phyloP scores from a whole-genome alignment of 2,797 vertebrate species.

The Tympanoctomys barrerae region DNA sequence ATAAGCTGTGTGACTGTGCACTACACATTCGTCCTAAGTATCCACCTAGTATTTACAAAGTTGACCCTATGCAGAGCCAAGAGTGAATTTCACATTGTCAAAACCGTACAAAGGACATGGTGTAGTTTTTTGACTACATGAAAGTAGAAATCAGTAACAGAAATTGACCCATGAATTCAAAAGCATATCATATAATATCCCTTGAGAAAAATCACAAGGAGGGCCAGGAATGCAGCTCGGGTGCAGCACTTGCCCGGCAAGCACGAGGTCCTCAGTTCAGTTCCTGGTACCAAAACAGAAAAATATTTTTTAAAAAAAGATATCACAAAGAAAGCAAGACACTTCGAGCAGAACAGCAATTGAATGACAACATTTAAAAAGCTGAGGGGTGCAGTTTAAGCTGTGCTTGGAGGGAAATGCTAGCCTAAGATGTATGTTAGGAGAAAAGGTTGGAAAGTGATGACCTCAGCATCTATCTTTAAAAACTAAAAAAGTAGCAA shows the following conservation, averaged over 20 bases:
- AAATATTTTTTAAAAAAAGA: no score
- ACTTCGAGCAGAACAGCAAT: neutral
- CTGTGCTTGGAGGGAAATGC: neutral
- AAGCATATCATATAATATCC: neutral
- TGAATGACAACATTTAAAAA: neutral
- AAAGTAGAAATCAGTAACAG: neutral
- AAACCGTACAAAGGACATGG: neutral
- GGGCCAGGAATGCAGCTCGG: no score
- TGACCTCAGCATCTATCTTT: constrained; percentile 25
- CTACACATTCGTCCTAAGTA: neutral
- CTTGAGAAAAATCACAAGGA: neutral
- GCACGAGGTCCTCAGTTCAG: no score
- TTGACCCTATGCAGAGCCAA: neutral
- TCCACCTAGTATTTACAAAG: neutral
- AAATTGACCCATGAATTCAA: neutral
- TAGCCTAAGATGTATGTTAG: neutral
- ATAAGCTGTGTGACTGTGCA: neutral
- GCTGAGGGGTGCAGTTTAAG: neutral
- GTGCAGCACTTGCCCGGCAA: no score
- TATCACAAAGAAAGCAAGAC: neutral
- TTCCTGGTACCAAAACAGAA: no score
- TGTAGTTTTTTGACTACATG: neutral
- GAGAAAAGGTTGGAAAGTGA: constrained; percentile 6
- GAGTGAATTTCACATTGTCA: constrained; percentile 27
- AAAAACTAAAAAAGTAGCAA: constrained; percentile 42